Base-by-base conservation (phyloP, 2,888 invertebrate species). In the Neoascia interrupta region DNA sequence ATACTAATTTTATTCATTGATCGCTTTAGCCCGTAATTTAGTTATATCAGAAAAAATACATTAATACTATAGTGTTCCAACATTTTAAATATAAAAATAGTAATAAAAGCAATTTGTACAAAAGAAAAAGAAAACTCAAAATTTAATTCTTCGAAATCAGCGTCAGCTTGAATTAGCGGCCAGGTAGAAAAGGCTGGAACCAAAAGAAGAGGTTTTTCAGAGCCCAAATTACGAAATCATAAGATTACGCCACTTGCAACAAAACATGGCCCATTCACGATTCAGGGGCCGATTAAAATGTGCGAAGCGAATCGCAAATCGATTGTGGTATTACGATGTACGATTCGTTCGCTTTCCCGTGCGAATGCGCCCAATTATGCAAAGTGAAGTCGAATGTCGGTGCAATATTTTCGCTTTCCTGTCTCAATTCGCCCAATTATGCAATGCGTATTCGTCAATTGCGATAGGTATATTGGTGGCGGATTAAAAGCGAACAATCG, bases 11-110 rank as follows among this genome's bases (percentile, higher is more conserved):
- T 61, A 60, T 70, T 70, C 26, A 61, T 60, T 36, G 51, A 51
- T 69, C 45, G 64, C 54, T 47, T 70, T 70, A 70, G 49, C 70
- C 56, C 70, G 58, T 58, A n/a, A 63, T 70, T 76, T 70, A 70
- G 70, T 64, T 70, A 56, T 70, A 70, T 66, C 53, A 70, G 68
- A 45, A 68, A 53, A 56, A 43, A 75, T 54, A 70, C 60, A 58
- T 75, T n/a, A n/a, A 63, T 66, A 70, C 53, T 64, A 28, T 76
- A 70, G 60, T 70, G 70, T 70, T 66, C 63, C 51, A 51, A 49
- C 45, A 63, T 47, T 51, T 31, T 64, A 70, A 45, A 47, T 31
- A 58, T 56, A 58, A 64, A 73, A 34, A 31, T 69, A 69, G 51
- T 34, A 58, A 45, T 73, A 60, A n/a, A n/a, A n/a, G n/a, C n/a